Base-by-base conservation (phyloP, 2,888 invertebrate genomes). In the Perdita meconis region DNA sequence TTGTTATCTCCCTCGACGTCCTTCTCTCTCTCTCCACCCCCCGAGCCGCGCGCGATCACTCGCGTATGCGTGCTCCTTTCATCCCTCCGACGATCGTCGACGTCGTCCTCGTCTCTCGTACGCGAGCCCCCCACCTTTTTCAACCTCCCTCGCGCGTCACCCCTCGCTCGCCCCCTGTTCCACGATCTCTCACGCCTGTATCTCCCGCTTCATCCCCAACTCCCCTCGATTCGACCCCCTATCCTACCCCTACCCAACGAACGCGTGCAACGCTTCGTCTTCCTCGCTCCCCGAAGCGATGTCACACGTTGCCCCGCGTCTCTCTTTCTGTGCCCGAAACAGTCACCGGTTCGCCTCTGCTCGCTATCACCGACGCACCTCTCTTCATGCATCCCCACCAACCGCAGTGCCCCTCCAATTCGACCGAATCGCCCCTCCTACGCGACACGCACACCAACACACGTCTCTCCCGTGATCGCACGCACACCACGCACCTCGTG, bases 1-100 rank as follows among this genome's bases (percentile, higher is more conserved):
- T 56, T 61, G 77, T 77, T 67, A 66, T 78, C 72, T 78, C 82
- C 84, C 83, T 81, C 80, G 81, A 50, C 69, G 70, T 42, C 56
- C 59, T n/a, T 66, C 70, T 50, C 16, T 68, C 68, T 56, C 61
- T 42, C 64, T 64, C 67, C 61, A 60, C 19, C 67, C 22, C 34
- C 36, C 44, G 24, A n/a, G n/a, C n/a, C n/a, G n/a, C n/a, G n/a
- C n/a, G n/a, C 70, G 75, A 81, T 81, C 67, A 73, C 78, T 78
- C 82, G 55, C 22, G 63, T 74, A 66, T 61, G 53, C 57, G 50
- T 34, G 26, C 65, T 34, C 76, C 66, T 71, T 76, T 67, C 78
- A 63, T 47, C 78, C 70, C 75, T 44, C 47, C 6, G 34, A 16
- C 13, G 13, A 13, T 16, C 47, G 8, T 40, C 1, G 5, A 2